A percentile compares a stretch with the other conserved stretches of the same genome.
Evolutionary conservation across 2,797 vertebrate species (phyloP).

Genomic region (Falco cherrug): DNA sequence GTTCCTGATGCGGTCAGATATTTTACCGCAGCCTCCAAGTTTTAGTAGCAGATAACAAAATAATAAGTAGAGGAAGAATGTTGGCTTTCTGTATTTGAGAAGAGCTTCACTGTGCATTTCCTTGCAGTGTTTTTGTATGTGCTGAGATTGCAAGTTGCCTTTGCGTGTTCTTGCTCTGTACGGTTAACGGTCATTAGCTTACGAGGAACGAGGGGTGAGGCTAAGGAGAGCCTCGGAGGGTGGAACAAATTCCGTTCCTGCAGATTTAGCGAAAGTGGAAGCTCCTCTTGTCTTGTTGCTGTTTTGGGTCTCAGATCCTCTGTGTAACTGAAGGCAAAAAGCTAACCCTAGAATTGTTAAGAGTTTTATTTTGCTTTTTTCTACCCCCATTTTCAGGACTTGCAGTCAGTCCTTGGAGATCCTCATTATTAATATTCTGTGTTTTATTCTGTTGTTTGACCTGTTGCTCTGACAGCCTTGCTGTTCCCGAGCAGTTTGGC

Average conservation of each 20-base stretch:
- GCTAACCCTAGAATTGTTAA: neutral
- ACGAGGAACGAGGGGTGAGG: neutral
- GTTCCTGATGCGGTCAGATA: neutral
- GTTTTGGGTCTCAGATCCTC: neutral
- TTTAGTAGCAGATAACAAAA: neutral
- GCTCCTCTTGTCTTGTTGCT: neutral
- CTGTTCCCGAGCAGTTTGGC: neutral
- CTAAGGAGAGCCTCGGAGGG: neutral
- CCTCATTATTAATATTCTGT: neutral
- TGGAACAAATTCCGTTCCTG: neutral
- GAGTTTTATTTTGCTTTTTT: neutral
- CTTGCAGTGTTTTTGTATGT: neutral
- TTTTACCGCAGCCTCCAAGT: neutral
- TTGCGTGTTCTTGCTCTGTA: neutral
- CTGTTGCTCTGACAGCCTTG: neutral
- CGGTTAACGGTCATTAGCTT: neutral
- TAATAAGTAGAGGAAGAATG: neutral
- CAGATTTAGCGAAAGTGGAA: neutral
- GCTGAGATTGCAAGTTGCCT: neutral
- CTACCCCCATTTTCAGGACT: neutral
- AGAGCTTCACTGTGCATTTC: neutral
- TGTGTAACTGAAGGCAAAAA: neutral
- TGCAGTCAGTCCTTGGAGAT: neutral
- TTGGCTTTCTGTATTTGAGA: neutral
- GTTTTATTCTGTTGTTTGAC: neutral